Conservation (phyloP, 2,888 invertebrate species). For the Esperia sulphurella region DNA sequence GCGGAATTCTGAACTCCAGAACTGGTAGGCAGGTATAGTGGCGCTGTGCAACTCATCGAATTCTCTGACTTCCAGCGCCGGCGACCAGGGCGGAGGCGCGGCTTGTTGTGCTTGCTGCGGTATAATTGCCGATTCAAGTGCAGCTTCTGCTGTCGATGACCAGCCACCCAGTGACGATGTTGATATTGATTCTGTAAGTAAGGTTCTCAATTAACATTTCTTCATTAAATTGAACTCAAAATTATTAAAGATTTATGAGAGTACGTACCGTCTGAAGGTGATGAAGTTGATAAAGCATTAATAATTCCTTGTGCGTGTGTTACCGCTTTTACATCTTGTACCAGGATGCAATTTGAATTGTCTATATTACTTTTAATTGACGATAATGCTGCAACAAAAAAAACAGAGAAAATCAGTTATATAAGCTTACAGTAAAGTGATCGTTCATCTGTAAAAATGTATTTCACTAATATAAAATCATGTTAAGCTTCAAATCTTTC, state of each 20-base stretch:
- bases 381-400: conserved; percentile 87
- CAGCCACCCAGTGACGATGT: conserved; percentile 69
- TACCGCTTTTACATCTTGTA: conserved; percentile 92
- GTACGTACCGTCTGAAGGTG: conserved; percentile 66
- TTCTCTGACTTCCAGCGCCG: conserved; percentile 88
- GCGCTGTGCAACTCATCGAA: conserved; percentile 91
- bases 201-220: neutral
- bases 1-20: conserved; percentile 95
- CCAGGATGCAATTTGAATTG: conserved; percentile 92
- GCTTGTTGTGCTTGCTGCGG: conserved; percentile 86
- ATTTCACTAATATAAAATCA: conserved; percentile 27
- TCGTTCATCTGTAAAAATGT: conserved; percentile 1
- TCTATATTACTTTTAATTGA: conserved; percentile 94
- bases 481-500: conserved; percentile 40
- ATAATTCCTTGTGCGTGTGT: conserved; percentile 92
- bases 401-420: conserved; percentile 5
- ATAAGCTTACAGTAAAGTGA: neutral
- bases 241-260: conserved; percentile 4
- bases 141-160: conserved; percentile 76
- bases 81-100: conserved; percentile 88
- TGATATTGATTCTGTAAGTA: conserved; percentile 83
- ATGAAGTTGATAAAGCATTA: conserved; percentile 81
- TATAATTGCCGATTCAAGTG: conserved; percentile 76
- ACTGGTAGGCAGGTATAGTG: conserved; percentile 93
- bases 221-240: neutral